Percentiles rank a stretch among this genome's conserved stretches.
These are phyloP conservation scores for Sphenopsis melanotis DNA, from an alignment of 2,797 vertebrate species.

Conservation along the genomic window DNA sequence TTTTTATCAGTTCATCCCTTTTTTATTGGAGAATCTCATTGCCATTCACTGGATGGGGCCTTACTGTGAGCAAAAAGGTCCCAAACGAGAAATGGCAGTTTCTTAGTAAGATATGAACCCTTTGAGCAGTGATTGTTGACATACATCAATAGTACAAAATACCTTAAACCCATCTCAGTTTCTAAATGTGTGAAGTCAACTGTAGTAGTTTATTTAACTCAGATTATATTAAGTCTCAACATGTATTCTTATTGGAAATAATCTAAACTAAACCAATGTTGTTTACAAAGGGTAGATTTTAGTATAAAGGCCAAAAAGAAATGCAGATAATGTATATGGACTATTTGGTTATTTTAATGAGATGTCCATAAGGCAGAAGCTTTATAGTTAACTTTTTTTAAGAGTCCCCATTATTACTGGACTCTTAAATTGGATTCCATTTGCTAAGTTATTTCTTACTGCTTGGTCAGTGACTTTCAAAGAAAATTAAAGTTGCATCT, in stretches of 20 bases:
- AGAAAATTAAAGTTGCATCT: not conserved
- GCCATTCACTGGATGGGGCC: not conserved
- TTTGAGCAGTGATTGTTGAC: not conserved
- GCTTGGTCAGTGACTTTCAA: not conserved
- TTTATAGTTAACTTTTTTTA: not conserved
- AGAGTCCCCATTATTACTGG: not conserved
- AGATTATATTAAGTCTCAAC: not conserved
- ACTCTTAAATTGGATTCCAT: not conserved
- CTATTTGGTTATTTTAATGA: not conserved
- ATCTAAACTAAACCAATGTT: not conserved
- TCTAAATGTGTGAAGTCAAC: not conserved
- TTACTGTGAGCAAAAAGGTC: not conserved
- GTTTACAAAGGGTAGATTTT: not conserved
- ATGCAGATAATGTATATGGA: no score
- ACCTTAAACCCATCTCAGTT: not conserved
- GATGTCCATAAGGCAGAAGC: not conserved
- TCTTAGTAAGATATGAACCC: not conserved
- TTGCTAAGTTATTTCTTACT: not conserved
- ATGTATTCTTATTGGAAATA: not conserved
- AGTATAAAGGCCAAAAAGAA: not conserved
- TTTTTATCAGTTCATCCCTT: not conserved
- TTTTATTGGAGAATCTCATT: not conserved
- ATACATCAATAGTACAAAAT: not conserved
- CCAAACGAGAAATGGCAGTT: not conserved
- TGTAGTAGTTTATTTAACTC: not conserved